Conservation (phyloP, 1,140 invertebrate genomes). For the Sycophaga agraensis region DNA sequence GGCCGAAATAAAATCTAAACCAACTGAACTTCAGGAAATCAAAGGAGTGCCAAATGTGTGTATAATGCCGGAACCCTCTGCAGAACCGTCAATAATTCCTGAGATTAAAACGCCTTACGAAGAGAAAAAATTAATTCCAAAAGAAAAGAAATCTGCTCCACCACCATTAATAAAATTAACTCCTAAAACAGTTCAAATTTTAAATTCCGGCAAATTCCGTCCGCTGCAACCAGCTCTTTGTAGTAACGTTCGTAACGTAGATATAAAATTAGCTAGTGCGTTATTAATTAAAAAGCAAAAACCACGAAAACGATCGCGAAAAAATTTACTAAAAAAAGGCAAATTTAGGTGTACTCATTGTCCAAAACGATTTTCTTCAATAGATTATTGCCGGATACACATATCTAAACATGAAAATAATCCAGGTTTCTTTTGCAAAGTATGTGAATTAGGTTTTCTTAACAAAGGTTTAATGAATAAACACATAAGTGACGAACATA, state of each 20-base stretch:
- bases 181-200: not conserved
- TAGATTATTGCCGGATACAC: constrained; percentile 50
- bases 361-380: constrained; percentile 41
- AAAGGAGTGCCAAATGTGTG: constrained; percentile 53
- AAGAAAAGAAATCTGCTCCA: not conserved
- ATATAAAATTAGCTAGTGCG: not conserved
- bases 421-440: constrained; percentile 41
- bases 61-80: constrained; percentile 44
- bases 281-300: not conserved
- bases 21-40: constrained; percentile 47
- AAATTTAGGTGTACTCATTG: constrained; percentile 47
- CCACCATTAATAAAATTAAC: not conserved
- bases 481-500: constrained; percentile 42
- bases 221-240: not conserved
- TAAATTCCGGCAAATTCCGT: constrained; percentile 17
- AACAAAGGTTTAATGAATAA: constrained; percentile 45
- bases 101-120: constrained; percentile 48
- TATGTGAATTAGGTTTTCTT: constrained; percentile 43
- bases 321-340: constrained; percentile 28
- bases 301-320: constrained; percentile 15
- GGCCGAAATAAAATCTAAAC: constrained; percentile 46
- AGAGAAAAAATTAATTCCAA: not conserved
- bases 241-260: not conserved
- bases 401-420: constrained; percentile 46
- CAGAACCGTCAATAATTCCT: constrained; percentile 46